Percentiles rank a stretch among this genome's conserved stretches.
Evolutionary conservation across 2,888 invertebrate species (phyloP).

Genomic region (Smittia aterrima): DNA sequence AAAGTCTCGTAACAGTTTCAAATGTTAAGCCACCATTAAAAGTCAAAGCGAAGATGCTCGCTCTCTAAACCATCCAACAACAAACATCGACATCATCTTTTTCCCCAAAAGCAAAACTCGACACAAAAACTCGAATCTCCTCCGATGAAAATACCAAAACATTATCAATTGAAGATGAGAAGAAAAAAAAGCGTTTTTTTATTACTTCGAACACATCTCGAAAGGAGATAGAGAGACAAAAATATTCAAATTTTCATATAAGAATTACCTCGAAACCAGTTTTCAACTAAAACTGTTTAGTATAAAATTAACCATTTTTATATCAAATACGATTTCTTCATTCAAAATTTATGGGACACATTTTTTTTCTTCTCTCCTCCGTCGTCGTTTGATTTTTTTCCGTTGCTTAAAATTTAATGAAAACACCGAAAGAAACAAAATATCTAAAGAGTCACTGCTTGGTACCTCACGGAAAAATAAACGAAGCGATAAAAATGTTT

Average conservation of each 20-base stretch:
- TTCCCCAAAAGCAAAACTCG: not conserved
- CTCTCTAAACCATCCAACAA: conserved; percentile 30
- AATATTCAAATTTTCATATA: conserved; percentile 33
- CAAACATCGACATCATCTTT: not conserved
- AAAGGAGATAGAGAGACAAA: conserved; percentile 1
- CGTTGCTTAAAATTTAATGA: conserved; percentile 19
- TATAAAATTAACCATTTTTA: conserved; percentile 38
- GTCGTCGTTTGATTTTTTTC: not conserved
- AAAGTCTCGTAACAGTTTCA: conserved; percentile 33
- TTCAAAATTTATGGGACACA: conserved; percentile 40
- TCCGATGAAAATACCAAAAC: not conserved
- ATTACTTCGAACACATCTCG: conserved; percentile 30
- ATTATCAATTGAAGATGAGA: conserved; percentile 26
- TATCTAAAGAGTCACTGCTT: conserved; percentile 26
- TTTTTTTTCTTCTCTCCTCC: not conserved
- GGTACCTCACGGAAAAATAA: conserved; percentile 4
- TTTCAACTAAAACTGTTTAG: conserved; percentile 32
- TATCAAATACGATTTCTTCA: conserved; percentile 36
- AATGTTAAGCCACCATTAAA: conserved; percentile 35
- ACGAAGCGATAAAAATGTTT: not conserved
- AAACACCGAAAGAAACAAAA: conserved; percentile 18
- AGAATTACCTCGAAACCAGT: conserved; percentile 35
- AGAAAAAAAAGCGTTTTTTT: conserved; percentile 34
- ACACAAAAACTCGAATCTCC: conserved; percentile 8
- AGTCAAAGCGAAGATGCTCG: not conserved